These are phyloP conservation scores for Chinchilla lanigera DNA, from an alignment of 2,113 vertebrate species.

Conservation along the genomic window DNA sequence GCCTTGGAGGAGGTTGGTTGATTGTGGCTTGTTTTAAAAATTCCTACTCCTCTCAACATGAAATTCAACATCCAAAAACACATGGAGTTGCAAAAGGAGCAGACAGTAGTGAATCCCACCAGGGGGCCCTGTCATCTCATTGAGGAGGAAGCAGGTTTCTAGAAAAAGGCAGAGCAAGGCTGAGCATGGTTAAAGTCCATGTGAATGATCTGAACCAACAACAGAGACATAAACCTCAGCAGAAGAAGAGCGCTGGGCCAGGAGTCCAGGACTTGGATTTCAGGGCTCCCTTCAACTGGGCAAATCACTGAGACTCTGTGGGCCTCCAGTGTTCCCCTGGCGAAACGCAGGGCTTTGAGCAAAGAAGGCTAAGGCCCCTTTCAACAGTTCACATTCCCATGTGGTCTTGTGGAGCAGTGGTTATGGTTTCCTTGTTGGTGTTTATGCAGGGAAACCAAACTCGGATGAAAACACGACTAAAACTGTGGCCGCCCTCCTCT, in stretches of 20 bases:
- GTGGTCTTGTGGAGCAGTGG: not conserved
- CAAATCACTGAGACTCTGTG: not conserved
- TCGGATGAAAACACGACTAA: not conserved
- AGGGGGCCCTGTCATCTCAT: not conserved
- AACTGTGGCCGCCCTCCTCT: too few relatives aligned
- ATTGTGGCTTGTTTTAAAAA: not conserved
- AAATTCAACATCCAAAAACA: not conserved
- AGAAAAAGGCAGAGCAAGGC: not conserved
- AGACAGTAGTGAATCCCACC: accelerated
- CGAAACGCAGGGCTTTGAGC: not conserved
- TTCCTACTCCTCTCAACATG: not conserved
- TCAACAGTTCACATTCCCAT: not conserved
- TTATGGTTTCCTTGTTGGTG: not conserved
- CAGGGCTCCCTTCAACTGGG: not conserved
- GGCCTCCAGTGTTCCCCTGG: too few relatives aligned
- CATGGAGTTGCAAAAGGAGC: not conserved
- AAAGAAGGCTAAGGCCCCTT: not conserved
- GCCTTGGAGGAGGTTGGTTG: not conserved
- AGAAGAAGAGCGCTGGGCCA: accelerated
- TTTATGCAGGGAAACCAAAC: not conserved
- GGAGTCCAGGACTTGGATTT: not conserved
- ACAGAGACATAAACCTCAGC: not conserved
- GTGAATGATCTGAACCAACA: accelerated
- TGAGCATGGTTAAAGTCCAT: too few relatives aligned
- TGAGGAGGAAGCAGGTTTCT: not conserved